Evolutionary conservation across 2,113 vertebrate species (phyloP).

Genomic region (Mesocricetus auratus): DNA sequence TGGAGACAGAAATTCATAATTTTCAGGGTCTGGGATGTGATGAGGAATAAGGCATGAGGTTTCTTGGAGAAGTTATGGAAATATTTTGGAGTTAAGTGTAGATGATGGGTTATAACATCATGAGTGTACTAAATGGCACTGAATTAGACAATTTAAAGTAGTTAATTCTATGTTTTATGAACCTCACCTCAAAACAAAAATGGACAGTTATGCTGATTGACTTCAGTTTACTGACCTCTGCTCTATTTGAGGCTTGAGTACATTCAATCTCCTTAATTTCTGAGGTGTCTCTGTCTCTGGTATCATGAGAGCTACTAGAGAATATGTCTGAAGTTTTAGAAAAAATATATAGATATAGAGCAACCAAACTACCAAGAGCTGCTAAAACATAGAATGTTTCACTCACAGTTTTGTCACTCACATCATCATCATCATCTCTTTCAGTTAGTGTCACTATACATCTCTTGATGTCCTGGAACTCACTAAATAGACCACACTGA

Average conservation of each 20-base stretch:
- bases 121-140: background rate
- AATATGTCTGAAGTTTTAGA: background rate
- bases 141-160: constrained; percentile 3
- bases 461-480: background rate
- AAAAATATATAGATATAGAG: background rate
- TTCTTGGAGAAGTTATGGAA: background rate
- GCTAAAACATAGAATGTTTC: constrained; percentile 9
- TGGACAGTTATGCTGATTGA: background rate
- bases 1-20: background rate
- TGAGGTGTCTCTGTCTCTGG: background rate
- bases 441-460: background rate
- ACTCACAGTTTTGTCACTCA: constrained; percentile 9
- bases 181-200: background rate
- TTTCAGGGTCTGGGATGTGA: background rate
- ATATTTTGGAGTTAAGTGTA: constrained; percentile 16
- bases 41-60: background rate
- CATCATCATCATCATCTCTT: background rate
- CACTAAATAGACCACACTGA: background rate
- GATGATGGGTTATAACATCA: background rate
- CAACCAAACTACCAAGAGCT: constrained; percentile 13
- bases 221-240: background rate
- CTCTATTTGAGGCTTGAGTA: background rate
- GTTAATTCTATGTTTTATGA: constrained; percentile 10
- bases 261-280: background rate
- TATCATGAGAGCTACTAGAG: background rate